Conservation (phyloP, 2,797 vertebrate species). For the Trichosurus vulpecula region DNA sequence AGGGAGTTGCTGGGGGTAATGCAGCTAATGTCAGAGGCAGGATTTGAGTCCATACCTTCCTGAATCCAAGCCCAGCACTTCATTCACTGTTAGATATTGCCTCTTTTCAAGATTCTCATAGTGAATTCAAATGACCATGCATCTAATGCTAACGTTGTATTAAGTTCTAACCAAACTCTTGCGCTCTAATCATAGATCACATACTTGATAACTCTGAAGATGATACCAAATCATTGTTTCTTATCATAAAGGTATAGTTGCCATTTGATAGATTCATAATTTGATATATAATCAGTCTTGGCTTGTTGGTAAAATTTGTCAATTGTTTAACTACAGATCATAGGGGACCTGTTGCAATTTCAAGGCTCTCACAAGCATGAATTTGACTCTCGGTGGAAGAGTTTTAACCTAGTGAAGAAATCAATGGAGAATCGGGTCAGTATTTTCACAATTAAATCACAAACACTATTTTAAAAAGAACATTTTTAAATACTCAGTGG, state of each 20-base stretch:
- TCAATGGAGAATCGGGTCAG: slow-evolving; percentile 99
- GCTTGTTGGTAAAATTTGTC: slow-evolving; percentile 43
- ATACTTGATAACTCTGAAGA: slow-evolving; percentile 97
- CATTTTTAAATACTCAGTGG: slow-evolving; percentile 1
- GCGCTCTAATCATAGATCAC: slow-evolving; percentile 86
- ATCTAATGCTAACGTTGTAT: background rate
- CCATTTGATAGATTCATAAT: slow-evolving; percentile 52
- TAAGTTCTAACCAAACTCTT: slow-evolving; percentile 44
- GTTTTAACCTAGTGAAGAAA: slow-evolving; percentile 98
- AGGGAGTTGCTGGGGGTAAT: background rate
- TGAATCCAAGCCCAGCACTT: background rate
- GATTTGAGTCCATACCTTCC: background rate
- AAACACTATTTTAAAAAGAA: slow-evolving; percentile 39
- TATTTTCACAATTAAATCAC: slow-evolving; percentile 68
- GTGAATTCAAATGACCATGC: background rate
- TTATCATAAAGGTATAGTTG: slow-evolving; percentile 94
- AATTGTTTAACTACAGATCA: slow-evolving; percentile 88
- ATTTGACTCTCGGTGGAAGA: slow-evolving; percentile 98
- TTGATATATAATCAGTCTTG: slow-evolving; percentile 8
- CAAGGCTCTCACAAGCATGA: slow-evolving; percentile 98
- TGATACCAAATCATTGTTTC: slow-evolving; percentile 98
- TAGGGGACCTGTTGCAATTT: slow-evolving; percentile 95
- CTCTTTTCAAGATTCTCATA: slow-evolving; percentile 36
- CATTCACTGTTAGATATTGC: background rate
- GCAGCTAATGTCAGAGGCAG: background rate